Evolutionary conservation across 2,888 invertebrate genomes (phyloP).

Genomic region (Deilephila porcellus): DNA sequence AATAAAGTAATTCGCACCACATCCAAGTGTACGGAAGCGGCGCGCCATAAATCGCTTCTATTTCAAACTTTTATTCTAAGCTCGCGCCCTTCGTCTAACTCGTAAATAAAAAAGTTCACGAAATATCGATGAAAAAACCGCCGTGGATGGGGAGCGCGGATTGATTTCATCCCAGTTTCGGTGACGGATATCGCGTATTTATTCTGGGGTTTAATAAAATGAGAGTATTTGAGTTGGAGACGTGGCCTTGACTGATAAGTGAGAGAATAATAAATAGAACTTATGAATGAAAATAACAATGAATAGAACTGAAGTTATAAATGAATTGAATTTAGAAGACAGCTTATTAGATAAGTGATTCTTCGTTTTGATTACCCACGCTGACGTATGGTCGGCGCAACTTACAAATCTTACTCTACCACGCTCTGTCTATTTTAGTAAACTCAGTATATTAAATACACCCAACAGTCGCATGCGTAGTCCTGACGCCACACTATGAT

Average conservation of each 20-base stretch:
- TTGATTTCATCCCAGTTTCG: constrained; percentile 51
- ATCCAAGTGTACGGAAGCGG: constrained; percentile 4
- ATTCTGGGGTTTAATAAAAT: neutral
- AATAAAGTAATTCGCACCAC: constrained; percentile 21
- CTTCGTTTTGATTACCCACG: too few species aligned
- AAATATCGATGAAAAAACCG: constrained; percentile 40
- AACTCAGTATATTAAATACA: too few species aligned
- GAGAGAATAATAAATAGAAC: too few species aligned
- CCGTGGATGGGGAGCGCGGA: constrained; percentile 59
- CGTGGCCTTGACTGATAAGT: neutral
- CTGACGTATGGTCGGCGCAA: too few species aligned
- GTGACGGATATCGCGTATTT: neutral
- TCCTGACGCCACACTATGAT: neutral
- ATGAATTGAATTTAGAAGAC: too few species aligned
- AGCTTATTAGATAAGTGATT: too few species aligned
- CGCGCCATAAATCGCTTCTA: constrained; percentile 40
- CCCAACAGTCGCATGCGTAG: too few species aligned
- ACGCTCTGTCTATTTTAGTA: too few species aligned
- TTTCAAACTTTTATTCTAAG: constrained; percentile 62
- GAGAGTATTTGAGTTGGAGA: neutral
- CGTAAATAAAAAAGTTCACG: constrained; percentile 71
- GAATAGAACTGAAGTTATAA: neutral
- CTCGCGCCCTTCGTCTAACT: constrained; percentile 75
- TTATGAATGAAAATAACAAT: too few species aligned
- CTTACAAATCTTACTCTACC: too few species aligned